These are phyloP conservation scores for Aphis craccivora DNA, from an alignment of 1,140 invertebrate species.

Conservation along the genomic window DNA sequence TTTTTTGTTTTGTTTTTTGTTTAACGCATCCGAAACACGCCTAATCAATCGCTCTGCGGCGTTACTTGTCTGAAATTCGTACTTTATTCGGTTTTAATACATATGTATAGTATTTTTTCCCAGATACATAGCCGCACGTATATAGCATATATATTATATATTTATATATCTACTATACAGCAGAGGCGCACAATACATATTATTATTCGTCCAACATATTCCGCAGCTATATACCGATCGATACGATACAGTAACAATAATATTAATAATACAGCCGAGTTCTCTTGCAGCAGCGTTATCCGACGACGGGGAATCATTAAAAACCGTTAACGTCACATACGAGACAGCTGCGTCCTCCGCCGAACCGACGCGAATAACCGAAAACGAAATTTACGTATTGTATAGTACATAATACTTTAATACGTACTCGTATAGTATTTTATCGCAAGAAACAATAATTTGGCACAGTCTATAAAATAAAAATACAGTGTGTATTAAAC, in stretches of 20 bases:
- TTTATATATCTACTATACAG: background rate
- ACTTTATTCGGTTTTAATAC: background rate
- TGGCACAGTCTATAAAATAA: background rate
- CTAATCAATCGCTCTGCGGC: constrained; percentile 38
- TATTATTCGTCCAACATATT: background rate
- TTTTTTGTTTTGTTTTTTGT: background rate
- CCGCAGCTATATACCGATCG: background rate
- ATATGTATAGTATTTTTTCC: background rate
- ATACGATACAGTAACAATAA: background rate
- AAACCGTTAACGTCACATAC: background rate
- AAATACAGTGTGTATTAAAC: too few relatives aligned
- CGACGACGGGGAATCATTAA: constrained; percentile 5
- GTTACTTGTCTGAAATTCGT: background rate
- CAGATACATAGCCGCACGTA: background rate
- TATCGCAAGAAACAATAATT: background rate
- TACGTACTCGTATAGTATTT: background rate
- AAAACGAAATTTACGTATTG: background rate
- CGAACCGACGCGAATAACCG: background rate
- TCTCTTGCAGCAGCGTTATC: background rate
- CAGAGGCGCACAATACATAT: background rate
- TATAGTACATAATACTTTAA: background rate
- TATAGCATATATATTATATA: background rate
- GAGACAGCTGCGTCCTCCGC: background rate
- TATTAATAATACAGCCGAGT: background rate
- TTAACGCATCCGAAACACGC: constrained; percentile 29